Evolutionary conservation across 2,888 invertebrate genomes (phyloP).

Genomic region (Dicranocentrus wangi): DNA sequence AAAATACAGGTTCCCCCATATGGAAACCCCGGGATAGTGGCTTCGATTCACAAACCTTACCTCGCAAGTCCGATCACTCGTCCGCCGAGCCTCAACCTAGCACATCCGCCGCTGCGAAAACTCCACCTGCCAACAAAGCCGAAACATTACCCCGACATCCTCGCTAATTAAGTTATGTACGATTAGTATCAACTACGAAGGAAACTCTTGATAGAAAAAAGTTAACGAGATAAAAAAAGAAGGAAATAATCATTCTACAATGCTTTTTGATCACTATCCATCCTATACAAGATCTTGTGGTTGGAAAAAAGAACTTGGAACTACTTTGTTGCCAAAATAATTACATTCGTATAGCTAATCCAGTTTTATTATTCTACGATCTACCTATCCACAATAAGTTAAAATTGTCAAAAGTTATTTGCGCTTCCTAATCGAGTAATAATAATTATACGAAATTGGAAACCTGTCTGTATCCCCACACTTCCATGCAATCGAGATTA

Average conservation of each 20-base stretch:
- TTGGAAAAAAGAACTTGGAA: slow-evolving; percentile 18
- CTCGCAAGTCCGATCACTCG: slow-evolving; percentile 73
- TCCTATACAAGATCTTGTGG: slow-evolving; percentile 1
- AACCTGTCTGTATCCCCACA: too few species aligned
- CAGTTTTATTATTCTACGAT: too few species aligned
- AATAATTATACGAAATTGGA: too few species aligned
- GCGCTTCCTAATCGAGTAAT: neutral
- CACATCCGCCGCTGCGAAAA: slow-evolving; percentile 62
- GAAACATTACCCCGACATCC: slow-evolving; percentile 65
- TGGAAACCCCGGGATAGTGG: slow-evolving; percentile 95
- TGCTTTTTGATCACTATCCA: slow-evolving; percentile 36
- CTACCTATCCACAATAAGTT: too few species aligned
- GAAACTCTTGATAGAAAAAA: too few species aligned
- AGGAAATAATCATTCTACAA: neutral
- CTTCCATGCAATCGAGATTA: too few species aligned
- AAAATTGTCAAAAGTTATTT: too few species aligned
- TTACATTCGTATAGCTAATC: too few species aligned
- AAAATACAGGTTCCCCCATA: slow-evolving; percentile 92
- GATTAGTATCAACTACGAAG: neutral
- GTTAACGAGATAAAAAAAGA: too few species aligned
- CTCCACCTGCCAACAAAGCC: slow-evolving; percentile 60
- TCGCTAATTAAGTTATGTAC: slow-evolving; percentile 27
- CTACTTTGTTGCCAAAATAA: slow-evolving; percentile 45
- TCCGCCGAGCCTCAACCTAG: slow-evolving; percentile 63
- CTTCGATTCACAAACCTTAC: slow-evolving; percentile 80